These are phyloP conservation scores for Malurus leucopterus DNA, from an alignment of 2,797 vertebrate species.

Conservation along the genomic window DNA sequence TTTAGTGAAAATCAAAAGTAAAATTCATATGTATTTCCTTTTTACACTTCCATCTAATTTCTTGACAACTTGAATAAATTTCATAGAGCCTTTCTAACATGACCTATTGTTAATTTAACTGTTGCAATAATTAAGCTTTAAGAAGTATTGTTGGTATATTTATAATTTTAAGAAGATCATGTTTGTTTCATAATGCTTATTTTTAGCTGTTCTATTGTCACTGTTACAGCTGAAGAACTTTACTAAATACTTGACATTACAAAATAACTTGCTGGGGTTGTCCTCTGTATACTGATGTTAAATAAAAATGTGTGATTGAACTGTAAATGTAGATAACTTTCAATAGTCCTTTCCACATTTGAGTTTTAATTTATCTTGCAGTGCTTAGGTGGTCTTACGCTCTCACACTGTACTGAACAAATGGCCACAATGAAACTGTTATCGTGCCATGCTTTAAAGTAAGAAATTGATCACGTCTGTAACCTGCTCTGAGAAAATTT, in stretches of 20 bases:
- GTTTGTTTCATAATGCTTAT: slow-evolving; percentile 69
- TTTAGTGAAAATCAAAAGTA: slow-evolving; percentile 67
- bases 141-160: slow-evolving; percentile 67
- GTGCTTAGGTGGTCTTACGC: slow-evolving; percentile 8
- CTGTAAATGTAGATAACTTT: slow-evolving; percentile 60
- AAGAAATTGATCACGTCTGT: not conserved
- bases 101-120: slow-evolving; percentile 65
- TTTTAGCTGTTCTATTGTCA: slow-evolving; percentile 66
- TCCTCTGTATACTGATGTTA: slow-evolving; percentile 64
- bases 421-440: not conserved
- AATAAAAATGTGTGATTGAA: slow-evolving; percentile 68
- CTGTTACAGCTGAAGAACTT: slow-evolving; percentile 66
- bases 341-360: slow-evolving; percentile 56
- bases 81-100: slow-evolving; percentile 71
- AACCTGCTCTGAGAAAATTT: not conserved
- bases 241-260: slow-evolving; percentile 53
- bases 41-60: slow-evolving; percentile 69
- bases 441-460: slow-evolving; percentile 11
- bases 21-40: slow-evolving; percentile 69
- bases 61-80: slow-evolving; percentile 73
- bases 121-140: slow-evolving; percentile 70
- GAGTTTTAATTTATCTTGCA: slow-evolving; percentile 45
- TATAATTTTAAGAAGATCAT: slow-evolving; percentile 61
- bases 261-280: slow-evolving; percentile 61
- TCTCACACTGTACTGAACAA: not conserved